Base-by-base conservation (phyloP, 2,797 vertebrate species). In the Pipistrellus nathusii region DNA sequence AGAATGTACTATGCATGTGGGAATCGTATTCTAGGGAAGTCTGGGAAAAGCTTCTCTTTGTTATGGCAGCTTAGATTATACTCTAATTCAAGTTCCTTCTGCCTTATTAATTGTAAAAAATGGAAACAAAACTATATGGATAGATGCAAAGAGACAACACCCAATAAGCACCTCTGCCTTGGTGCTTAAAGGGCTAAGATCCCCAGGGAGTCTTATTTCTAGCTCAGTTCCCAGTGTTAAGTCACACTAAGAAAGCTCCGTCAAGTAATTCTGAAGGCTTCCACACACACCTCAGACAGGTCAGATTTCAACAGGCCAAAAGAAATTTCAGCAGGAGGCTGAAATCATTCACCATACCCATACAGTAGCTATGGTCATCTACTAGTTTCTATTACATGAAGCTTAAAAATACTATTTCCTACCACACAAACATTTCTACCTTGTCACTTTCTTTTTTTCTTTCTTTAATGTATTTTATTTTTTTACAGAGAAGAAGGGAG, bases 261-360 rank as follows among this genome's bases (percentile, higher is more conserved):
- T 84, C 93, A 88, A 86, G 75, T 86, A 66, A 92, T 90, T 95
- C 89, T 77, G 23, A 86, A 80, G 27, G 32, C 80, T 94, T 91
- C 78, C 53, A 64, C 30, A 55, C 66, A 84, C 66, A 84, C 72
- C 66, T 94, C 38, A 69, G 46, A 30, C 62, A 85, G 82, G 66
- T 89, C 55, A 86, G 32, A 95, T 94, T 95, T 94, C 84, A 96
- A 93, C 18, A 82, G 32, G 68, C 48, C 83, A 73, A 92, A 94
- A 92, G 59, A 69, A 75, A 81, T 86, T 89, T 89, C 73, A 95
- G 68, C 59, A 94, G 51, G 53, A 94, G 73, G 35, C 75, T 94
- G 55, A 94, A 97, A 82, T 88, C 3, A 5, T 85, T 96, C 91
- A 81, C n/a, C 48, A 64, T 23, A 66, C 25, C 72, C 55, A 21